Percentiles rank a stretch among this genome's conserved stretches.
phyloP scores from a whole-genome alignment of 2,113 vertebrate genomes.

The Phycodurus eques region DNA sequence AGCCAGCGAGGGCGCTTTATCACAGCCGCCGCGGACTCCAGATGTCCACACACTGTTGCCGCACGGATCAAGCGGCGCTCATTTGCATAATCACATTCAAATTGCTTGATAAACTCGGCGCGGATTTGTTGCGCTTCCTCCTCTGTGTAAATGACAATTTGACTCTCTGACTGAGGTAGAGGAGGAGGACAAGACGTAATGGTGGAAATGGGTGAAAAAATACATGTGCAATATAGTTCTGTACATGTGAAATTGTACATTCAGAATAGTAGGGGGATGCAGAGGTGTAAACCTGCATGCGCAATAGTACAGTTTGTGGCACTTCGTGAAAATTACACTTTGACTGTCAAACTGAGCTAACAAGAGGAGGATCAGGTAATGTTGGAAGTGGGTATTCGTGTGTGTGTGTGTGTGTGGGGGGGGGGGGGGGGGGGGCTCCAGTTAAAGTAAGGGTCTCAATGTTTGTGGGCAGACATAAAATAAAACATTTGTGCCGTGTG shows the following conservation, averaged over 20 bases:
- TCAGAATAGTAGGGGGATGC: too few relatives aligned
- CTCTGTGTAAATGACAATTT: constrained; percentile 29
- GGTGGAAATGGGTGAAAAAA: constrained; percentile 17
- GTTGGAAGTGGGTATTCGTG: constrained; percentile 34
- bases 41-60: constrained; percentile 42
- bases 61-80: constrained; percentile 37
- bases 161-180: constrained; percentile 18
- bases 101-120: constrained; percentile 54
- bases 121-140: neutral
- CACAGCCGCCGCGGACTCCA: constrained; percentile 41
- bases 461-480: constrained; percentile 34
- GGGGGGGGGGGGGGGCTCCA: constrained; percentile 21
- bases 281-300: too few relatives aligned
- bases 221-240: too few relatives aligned
- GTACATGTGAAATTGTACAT: too few relatives aligned
- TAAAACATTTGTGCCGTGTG: neutral
- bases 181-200: constrained; percentile 21
- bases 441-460: constrained; percentile 27
- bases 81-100: constrained; percentile 69
- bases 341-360: constrained; percentile 15
- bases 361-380: constrained; percentile 11
- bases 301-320: too few relatives aligned
- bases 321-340: constrained; percentile 24
- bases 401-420: constrained; percentile 5
- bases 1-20: constrained; percentile 33